Evolutionary conservation across 2,888 invertebrate genomes (phyloP), one percentile per base, ranked within the genome.

Genomic region (Plemyria rubiginata): DNA sequence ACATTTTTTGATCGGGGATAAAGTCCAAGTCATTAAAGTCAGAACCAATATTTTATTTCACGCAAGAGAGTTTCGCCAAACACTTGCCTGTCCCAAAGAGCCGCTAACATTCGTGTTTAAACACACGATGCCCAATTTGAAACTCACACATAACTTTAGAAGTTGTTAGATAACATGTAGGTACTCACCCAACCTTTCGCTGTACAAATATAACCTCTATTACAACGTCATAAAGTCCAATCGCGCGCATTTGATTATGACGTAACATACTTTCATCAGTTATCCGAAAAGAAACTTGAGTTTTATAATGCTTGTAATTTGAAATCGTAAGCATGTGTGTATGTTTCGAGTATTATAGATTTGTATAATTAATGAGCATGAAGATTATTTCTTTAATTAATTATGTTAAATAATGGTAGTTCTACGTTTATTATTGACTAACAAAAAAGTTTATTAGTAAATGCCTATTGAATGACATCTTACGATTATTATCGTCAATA

Each of bases 181-280:
- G 55, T 55, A 43, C 28, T 13, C 13, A 49, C 36, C 1, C 11
- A 38, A 6, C 15, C 5, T 32, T n/a, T 53, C n/a, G 29, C 45
- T 57, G 16, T 48, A 41, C 13, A 16, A 60, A 46, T 40, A 54
- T 46, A 57, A 22, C 6, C 54, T 38, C 46, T 60, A 50, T 54
- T 36, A 43, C 54, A 65, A 58, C 51, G 38, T 0, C 28, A 52
- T 62, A 56, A 57, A 41, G 63, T 57, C 48, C n/a, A 51, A 49
- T 45, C 36, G 13, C 40, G 51, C 13, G 52, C 38, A 54, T 48
- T 53, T 41, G 53, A 52, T 32, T 38, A 58, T 67, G 60, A 65
- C 50, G 60, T 54, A 68, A 66, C 56, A 29, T 49, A 66, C 70
- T 70, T 70, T 70, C 70, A 65, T 70, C 61, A 36, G 67, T 36